A percentile compares a stretch with the other conserved stretches of the same genome.
Conservation (phyloP, 2,888 invertebrate species). For the Aricia artaxerxes region DNA sequence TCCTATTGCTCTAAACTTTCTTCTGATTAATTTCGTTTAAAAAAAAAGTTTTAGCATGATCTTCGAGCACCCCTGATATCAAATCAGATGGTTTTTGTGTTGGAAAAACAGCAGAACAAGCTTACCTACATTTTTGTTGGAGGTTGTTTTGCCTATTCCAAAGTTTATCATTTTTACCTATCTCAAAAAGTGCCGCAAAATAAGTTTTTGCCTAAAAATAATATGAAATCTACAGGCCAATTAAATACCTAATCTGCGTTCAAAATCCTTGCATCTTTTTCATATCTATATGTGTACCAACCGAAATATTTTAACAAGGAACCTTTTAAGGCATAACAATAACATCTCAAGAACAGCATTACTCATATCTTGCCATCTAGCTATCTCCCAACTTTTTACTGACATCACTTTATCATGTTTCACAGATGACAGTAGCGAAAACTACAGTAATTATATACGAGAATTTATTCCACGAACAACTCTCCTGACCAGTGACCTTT, state of each 20-base stretch:
- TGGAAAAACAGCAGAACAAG: no score
- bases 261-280: background rate
- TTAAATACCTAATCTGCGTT: background rate
- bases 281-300: no score
- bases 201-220: background rate
- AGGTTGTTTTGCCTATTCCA: no score
- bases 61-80: no score
- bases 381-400: conserved; percentile 23
- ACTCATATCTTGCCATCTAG: conserved; percentile 16
- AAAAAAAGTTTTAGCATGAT: no score
- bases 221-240: background rate
- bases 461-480: conserved; percentile 52
- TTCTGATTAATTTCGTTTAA: no score
- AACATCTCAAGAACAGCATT: background rate
- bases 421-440: conserved; percentile 53
- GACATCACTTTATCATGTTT: conserved; percentile 45
- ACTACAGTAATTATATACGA: conserved; percentile 52
- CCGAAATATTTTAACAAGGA: background rate
- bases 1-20: no score
- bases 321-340: background rate
- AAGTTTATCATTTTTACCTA: no score
- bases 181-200: no score
- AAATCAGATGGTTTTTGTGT: no score
- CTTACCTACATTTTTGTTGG: no score
- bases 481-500: conserved; percentile 37